Conservation (phyloP, 1,140 invertebrate species). For the Helicoverpa zea region DNA sequence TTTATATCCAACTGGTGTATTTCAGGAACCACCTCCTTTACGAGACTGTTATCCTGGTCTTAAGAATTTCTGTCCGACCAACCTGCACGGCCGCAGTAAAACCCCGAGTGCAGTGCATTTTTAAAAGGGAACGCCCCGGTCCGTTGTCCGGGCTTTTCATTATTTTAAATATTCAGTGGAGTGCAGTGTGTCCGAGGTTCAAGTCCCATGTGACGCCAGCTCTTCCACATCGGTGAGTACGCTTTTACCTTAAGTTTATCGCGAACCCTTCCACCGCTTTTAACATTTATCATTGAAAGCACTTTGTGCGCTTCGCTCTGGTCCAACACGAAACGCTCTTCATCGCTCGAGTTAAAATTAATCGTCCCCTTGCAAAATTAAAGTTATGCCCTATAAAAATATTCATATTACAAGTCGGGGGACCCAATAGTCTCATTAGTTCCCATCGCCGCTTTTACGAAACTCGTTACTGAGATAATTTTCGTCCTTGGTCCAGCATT, state of each 20-base stretch:
- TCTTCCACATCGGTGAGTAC: conserved; percentile 66
- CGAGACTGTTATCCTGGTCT: conserved; percentile 73
- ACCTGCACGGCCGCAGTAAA: conserved; percentile 80
- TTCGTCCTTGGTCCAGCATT: conserved; percentile 82
- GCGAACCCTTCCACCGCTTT: conserved; percentile 50
- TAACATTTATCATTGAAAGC: conserved; percentile 48
- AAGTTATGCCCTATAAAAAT: conserved; percentile 77
- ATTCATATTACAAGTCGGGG: conserved; percentile 77
- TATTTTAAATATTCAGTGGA: conserved; percentile 85
- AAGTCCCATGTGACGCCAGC: conserved; percentile 57
- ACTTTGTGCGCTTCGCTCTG: conserved; percentile 35
- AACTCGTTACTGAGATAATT: conserved; percentile 84
- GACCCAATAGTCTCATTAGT: conserved; percentile 81
- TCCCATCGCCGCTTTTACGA: conserved; percentile 80
- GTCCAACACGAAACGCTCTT: conserved; percentile 46
- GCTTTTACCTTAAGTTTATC: conserved; percentile 58
- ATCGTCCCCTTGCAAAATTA: conserved; percentile 76
- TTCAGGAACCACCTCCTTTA: conserved; percentile 73
- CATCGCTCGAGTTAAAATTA: conserved; percentile 75
- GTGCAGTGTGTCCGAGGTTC: conserved; percentile 67
- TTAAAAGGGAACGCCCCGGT: conserved; percentile 81
- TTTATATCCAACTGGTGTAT: conserved; percentile 62
- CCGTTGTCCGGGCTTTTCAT: conserved; percentile 77
- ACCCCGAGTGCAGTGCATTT: conserved; percentile 83
- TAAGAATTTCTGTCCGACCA: conserved; percentile 74